Evolutionary conservation across 2,797 vertebrate species (phyloP).

Genomic region (Clamator glandarius): DNA sequence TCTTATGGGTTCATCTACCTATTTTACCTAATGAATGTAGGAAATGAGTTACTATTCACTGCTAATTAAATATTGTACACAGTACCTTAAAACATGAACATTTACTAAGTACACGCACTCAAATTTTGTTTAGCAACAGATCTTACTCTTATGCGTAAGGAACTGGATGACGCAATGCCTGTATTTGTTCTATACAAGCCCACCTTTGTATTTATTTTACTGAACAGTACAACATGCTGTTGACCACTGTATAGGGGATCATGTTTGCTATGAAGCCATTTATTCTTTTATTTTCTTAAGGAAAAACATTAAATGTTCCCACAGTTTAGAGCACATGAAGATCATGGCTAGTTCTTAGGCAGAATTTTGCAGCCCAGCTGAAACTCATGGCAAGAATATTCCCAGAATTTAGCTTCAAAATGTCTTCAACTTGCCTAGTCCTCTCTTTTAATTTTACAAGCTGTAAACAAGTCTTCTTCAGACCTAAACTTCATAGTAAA

Average conservation of each 20-base stretch:
- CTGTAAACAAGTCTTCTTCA: background rate
- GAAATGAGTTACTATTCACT: slow-evolving; percentile 28
- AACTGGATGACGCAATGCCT: background rate
- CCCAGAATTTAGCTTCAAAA: background rate
- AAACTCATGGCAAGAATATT: background rate
- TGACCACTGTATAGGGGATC: background rate
- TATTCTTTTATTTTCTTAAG: background rate
- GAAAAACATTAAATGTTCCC: background rate
- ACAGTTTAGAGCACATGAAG: background rate
- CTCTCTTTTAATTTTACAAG: background rate
- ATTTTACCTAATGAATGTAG: slow-evolving; percentile 64
- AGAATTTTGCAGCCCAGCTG: background rate
- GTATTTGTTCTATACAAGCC: background rate
- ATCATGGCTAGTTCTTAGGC: background rate
- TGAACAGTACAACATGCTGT: background rate
- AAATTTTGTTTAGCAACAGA: slow-evolving; percentile 22
- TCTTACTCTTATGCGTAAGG: background rate
- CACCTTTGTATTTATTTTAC: background rate
- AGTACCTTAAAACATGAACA: slow-evolving; percentile 57
- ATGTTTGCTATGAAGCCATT: background rate
- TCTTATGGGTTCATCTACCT: slow-evolving; percentile 16
- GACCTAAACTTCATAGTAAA: background rate
- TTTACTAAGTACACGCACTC: slow-evolving; percentile 64
- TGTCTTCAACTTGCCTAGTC: background rate
- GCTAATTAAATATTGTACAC: slow-evolving; percentile 35